Evolutionary conservation across 1,140 invertebrate species (phyloP).

Genomic region (Mesaphorura yosii): DNA sequence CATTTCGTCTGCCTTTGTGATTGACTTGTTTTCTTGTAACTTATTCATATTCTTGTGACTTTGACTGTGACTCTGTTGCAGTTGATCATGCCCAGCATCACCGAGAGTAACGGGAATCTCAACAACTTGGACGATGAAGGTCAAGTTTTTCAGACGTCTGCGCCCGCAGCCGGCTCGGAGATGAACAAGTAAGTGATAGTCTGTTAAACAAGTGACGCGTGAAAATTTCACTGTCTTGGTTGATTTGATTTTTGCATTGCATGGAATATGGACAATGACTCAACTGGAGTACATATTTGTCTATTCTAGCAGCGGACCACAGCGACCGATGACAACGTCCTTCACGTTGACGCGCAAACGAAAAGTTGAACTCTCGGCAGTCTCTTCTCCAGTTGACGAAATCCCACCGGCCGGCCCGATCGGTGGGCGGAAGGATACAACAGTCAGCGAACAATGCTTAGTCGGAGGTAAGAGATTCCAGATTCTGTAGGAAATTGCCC

Average conservation of each 20-base stretch:
- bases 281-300: too few relatives aligned
- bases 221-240: not conserved
- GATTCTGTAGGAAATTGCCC: not conserved
- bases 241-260: too few relatives aligned
- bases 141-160: constrained; percentile 17
- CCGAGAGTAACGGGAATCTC: constrained; percentile 23
- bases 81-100: constrained; percentile 23
- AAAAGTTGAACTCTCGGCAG: constrained; percentile 39
- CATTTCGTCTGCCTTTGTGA: not conserved
- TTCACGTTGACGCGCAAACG: constrained; percentile 39
- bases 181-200: too few relatives aligned
- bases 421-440: constrained; percentile 18
- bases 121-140: constrained; percentile 18
- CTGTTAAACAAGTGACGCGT: not conserved
- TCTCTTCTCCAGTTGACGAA: constrained; percentile 33
- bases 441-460: constrained; percentile 27
- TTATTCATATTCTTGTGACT: constrained; percentile 7
- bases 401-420: constrained; percentile 8
- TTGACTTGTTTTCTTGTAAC: not conserved
- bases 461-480: constrained; percentile 12
- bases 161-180: too few relatives aligned
- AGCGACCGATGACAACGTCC: constrained; percentile 22
- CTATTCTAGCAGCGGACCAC: not conserved
- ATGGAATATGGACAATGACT: too few relatives aligned
- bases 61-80: constrained; percentile 14